phyloP scores from a whole-genome alignment of 2,888 invertebrate species.

The Augiades crinisus region DNA sequence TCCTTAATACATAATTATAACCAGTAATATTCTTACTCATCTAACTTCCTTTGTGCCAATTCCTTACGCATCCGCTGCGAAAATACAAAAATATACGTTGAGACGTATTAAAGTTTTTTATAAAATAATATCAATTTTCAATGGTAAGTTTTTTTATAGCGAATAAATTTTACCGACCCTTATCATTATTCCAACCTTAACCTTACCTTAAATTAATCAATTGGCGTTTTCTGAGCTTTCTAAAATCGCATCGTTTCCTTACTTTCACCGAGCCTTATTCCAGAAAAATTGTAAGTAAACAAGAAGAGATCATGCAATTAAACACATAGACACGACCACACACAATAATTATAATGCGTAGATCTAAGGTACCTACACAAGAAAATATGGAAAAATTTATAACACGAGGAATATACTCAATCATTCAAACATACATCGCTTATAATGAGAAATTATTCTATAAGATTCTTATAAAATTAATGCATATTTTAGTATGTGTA shows the following conservation, averaged over 20 bases:
- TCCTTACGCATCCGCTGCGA: constrained; percentile 71
- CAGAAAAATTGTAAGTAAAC: constrained; percentile 78
- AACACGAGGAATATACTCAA: constrained; percentile 52
- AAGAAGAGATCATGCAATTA: constrained; percentile 65
- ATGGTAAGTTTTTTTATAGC: constrained; percentile 56
- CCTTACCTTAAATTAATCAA: constrained; percentile 63
- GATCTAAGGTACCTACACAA: constrained; percentile 51
- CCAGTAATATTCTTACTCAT: constrained; percentile 55
- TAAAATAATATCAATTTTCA: constrained; percentile 64
- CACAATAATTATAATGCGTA: constrained; percentile 56
- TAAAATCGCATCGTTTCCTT: constrained; percentile 50
- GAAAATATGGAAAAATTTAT: constrained; percentile 51
- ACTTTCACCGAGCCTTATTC: constrained; percentile 54
- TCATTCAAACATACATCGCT: constrained; percentile 60
- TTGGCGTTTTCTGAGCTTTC: constrained; percentile 74
- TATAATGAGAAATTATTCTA: constrained; percentile 45
- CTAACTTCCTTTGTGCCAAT: constrained; percentile 66
- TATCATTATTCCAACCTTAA: constrained; percentile 68
- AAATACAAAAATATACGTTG: constrained; percentile 76
- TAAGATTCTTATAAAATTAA: constrained; percentile 42
- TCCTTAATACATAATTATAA: constrained; percentile 46
- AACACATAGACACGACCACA: constrained; percentile 65
- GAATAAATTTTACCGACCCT: constrained; percentile 60
- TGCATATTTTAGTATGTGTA: too few species aligned
- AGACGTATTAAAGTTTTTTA: constrained; percentile 58